These are phyloP conservation scores for Proterorhinus semilunaris DNA, from an alignment of 2,113 vertebrate genomes.

Conservation along the genomic window DNA sequence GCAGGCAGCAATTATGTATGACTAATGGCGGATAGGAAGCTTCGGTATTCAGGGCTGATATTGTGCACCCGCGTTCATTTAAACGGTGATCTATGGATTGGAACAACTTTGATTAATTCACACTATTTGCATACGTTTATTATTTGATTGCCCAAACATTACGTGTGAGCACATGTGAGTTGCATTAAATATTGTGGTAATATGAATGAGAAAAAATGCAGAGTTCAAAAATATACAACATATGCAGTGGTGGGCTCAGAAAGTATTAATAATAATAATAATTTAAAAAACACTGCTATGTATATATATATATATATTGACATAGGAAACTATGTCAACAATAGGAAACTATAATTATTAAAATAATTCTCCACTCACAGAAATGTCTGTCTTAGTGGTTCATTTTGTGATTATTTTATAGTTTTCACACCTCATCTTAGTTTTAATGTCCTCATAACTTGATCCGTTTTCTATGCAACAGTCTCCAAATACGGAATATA, in stretches of 20 bases:
- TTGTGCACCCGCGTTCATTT: slow-evolving; percentile 40
- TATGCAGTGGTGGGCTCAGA: neutral
- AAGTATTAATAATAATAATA: too few relatives aligned
- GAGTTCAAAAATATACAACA: slow-evolving; percentile 1
- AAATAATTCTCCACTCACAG: too few relatives aligned
- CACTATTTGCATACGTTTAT: slow-evolving; percentile 51
- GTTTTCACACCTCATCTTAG: too few relatives aligned
- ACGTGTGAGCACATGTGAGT: slow-evolving; percentile 16
- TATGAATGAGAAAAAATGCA: slow-evolving; percentile 12
- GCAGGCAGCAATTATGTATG: slow-evolving; percentile 50
- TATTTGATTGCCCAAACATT: slow-evolving; percentile 31
- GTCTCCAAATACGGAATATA: too few relatives aligned
- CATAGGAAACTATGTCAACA: too few relatives aligned
- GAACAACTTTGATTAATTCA: slow-evolving; percentile 51
- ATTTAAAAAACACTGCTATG: too few relatives aligned
- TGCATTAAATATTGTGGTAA: neutral
- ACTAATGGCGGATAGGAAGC: slow-evolving; percentile 42
- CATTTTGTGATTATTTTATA: too few relatives aligned
- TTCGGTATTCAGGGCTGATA: slow-evolving; percentile 37
- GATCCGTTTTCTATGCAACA: too few relatives aligned
- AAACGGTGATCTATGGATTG: slow-evolving; percentile 38
- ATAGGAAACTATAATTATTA: too few relatives aligned
- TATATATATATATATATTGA: too few relatives aligned
- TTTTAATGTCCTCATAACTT: too few relatives aligned
- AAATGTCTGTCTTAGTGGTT: too few relatives aligned